Base-by-base conservation (phyloP, 2,888 invertebrate species). In the Drosophila recens region DNA sequence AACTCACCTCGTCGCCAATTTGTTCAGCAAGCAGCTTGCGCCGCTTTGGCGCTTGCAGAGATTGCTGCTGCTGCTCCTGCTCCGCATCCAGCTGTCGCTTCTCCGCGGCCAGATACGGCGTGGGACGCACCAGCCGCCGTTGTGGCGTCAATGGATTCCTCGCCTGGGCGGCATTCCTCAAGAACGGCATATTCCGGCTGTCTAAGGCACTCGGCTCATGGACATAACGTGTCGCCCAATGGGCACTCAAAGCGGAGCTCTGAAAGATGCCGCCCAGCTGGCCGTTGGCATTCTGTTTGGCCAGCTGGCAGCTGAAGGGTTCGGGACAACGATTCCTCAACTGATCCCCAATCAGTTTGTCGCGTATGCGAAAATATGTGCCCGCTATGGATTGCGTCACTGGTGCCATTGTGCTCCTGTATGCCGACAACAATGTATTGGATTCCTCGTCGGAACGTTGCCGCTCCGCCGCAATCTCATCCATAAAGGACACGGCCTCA, bases 401-500 rank as follows among this genome's bases (percentile, higher is more conserved):
- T 0, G 93, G 92, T 2, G 91, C 89, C 91, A 93, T 92, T 0
- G 93, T 92, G 1, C 89, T 79, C 23, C 90, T 91, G 40, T 91
- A 92, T 0, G 93, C 92, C 0, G 89, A 86, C n/a, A 93, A 48
- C 10, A 93, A 88, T 20, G 90, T 67, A 43, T 82, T 90, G 2
- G 91, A 87, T 0, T 91, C 91, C 43, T 92, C 90, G 38, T 84
- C 78, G 27, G 27, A 27, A 27, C 51, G 65, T 20, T 51, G 57
- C 0, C 74, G 79, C 17, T 86, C 77, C 10, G 69, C 84, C 3
- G 90, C 90, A n/a, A 91, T 59, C 4, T 92, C 90, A 58, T 92
- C 90, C 82, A 92, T 89, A 23, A 92, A 91, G 0, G 90, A 82
- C 2, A 92, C 89, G 0, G 93, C 93, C 58, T 93, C 93, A 27